Evolutionary conservation across 2,797 vertebrate species (phyloP).

Genomic region (Dipus sagitta): DNA sequence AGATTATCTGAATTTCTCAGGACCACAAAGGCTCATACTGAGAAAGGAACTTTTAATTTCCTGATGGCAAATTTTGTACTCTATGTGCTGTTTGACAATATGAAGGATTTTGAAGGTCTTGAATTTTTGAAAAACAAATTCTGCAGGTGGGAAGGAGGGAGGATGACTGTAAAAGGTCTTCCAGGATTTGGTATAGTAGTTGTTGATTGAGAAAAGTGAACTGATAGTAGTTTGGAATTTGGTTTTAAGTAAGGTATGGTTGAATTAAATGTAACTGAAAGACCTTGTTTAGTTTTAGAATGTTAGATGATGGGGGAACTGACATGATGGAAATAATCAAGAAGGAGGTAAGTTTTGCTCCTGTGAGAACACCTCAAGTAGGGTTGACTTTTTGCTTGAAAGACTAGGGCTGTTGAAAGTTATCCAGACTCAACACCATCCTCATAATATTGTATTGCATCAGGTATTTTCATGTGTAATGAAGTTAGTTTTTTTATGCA

Average conservation of each 20-base stretch:
- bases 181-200: neutral
- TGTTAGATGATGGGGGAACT: constrained; percentile 42
- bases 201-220: constrained; percentile 28
- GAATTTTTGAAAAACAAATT: constrained; percentile 55
- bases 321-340: constrained; percentile 37
- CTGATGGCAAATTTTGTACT: constrained; percentile 20
- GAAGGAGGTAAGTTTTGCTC: constrained; percentile 22
- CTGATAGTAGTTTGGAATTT: constrained; percentile 38
- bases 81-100: constrained; percentile 13
- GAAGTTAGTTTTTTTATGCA: constrained; percentile 3
- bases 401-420: constrained; percentile 25
- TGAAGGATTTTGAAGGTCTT: constrained; percentile 41
- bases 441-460: neutral
- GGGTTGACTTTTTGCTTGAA: neutral
- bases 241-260: constrained; percentile 3
- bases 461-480: constrained; percentile 30
- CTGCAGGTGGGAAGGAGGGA: neutral
- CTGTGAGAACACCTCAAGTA: neutral
- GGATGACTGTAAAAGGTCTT: neutral
- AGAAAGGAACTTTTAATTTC: constrained; percentile 46
- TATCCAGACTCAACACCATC: neutral
- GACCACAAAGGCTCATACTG: neutral
- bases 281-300: constrained; percentile 55
- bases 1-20: constrained; percentile 54
- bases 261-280: constrained; percentile 59